Conservation (phyloP, 2,888 invertebrate genomes). For the Agrochola lota region DNA sequence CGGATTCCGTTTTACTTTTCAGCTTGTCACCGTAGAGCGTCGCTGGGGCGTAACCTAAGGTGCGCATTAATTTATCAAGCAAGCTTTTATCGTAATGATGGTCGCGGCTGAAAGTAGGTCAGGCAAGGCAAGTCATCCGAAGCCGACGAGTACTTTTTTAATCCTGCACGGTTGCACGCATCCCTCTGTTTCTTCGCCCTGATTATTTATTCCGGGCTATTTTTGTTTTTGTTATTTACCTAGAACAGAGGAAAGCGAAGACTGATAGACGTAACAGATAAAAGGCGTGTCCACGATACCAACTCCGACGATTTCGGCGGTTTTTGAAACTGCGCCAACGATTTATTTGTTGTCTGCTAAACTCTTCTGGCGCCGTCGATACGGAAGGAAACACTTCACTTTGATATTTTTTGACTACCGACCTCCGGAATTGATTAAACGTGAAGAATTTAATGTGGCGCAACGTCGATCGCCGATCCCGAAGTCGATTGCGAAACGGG, state of each 20-base stretch:
- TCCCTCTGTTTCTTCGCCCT: conserved; percentile 71
- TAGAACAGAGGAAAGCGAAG: conserved; percentile 77
- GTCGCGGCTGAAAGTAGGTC: conserved; percentile 74
- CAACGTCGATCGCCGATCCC: conserved; percentile 78
- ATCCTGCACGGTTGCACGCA: conserved; percentile 73
- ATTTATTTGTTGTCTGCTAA: conserved; percentile 86
- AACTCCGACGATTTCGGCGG: conserved; percentile 83
- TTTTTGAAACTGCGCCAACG: conserved; percentile 88
- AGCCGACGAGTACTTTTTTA: conserved; percentile 74
- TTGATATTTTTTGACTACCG: conserved; percentile 81
- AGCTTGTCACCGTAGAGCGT: conserved; percentile 42
- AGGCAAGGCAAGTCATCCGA: conserved; percentile 73
- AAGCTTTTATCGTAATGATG: conserved; percentile 79
- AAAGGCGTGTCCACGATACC: conserved; percentile 87
- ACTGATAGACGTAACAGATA: conserved; percentile 88
- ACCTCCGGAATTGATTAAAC: conserved; percentile 85
- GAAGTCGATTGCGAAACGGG: conserved; percentile 79
- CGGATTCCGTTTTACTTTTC: conserved; percentile 70
- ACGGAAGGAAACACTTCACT: conserved; percentile 83
- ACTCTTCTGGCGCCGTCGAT: conserved; percentile 78
- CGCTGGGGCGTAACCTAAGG: conserved; percentile 63
- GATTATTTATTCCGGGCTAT: conserved; percentile 79
- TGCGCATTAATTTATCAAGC: conserved; percentile 74
- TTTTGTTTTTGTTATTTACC: conserved; percentile 80
- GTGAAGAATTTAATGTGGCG: conserved; percentile 87